phyloP scores from a whole-genome alignment of 2,888 invertebrate species.

The Cantharis flavilabris region DNA sequence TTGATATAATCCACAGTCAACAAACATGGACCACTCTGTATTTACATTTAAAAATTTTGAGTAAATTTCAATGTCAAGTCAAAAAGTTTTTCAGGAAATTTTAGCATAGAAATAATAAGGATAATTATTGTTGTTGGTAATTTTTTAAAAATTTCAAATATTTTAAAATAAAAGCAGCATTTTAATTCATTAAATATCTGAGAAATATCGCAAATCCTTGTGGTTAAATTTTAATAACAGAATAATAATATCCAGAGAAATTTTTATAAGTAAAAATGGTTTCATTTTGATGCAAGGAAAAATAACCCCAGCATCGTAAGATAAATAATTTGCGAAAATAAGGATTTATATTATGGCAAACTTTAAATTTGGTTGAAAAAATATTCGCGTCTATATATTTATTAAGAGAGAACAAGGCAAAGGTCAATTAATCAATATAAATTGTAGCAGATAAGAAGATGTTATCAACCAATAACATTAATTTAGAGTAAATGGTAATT shows the following conservation, averaged over 20 bases:
- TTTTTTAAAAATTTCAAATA: background rate
- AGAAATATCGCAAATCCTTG: background rate
- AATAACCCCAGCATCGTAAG: background rate
- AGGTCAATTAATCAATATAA: background rate
- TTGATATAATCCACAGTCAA: no score
- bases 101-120: background rate
- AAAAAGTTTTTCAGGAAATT: background rate
- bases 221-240: background rate
- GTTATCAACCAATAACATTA: background rate
- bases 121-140: background rate
- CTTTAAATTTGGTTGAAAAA: background rate
- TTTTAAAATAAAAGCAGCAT: background rate
- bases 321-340: background rate
- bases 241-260: background rate
- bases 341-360: background rate
- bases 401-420: background rate
- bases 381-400: background rate
- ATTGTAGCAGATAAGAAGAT: background rate
- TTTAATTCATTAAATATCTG: background rate
- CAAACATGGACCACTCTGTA: no score
- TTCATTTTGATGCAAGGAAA: background rate
- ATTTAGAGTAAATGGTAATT: background rate
- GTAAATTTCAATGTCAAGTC: no score
- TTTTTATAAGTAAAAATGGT: background rate
- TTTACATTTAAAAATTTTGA: no score